phyloP scores from a whole-genome alignment of 2,888 invertebrate species.

The Dryobota labecula region DNA sequence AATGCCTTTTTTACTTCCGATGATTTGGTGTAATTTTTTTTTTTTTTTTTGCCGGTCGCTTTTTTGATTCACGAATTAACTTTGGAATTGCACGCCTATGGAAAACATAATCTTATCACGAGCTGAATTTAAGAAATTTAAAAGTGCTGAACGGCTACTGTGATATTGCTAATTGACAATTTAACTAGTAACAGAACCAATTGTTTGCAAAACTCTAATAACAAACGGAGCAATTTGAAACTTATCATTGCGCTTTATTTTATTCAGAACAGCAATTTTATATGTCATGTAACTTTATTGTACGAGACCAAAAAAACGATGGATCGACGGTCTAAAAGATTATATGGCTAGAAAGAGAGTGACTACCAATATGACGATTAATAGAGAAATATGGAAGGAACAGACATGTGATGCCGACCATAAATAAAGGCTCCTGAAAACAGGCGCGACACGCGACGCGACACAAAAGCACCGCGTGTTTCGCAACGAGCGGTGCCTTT shows the following conservation, averaged over 20 bases:
- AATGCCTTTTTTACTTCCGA: background rate
- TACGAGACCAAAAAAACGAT: no score
- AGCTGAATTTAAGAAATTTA: background rate
- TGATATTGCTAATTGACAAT: background rate
- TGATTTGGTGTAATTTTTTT: background rate
- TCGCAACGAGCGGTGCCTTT: no score
- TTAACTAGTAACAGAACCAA: background rate
- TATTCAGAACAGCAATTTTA: background rate
- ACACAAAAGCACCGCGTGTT: no score
- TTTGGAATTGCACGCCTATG: background rate
- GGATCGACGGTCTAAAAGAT: no score
- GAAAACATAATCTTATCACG: background rate
- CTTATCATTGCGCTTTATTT: background rate
- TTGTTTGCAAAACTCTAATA: background rate
- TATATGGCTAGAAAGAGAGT: no score
- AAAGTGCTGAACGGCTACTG: background rate
- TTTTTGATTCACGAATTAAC: background rate
- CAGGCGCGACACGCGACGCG: no score
- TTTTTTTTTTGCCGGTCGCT: no score
- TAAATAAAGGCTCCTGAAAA: no score
- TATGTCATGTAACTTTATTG: no score
- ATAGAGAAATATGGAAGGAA: no score
- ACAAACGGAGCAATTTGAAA: background rate
- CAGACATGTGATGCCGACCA: no score
- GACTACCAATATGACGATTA: no score